A percentile compares a stretch with the other conserved stretches of the same genome.
Conservation (phyloP, 64 coral and sea anemone genomes). For the Montipora capricornis region DNA sequence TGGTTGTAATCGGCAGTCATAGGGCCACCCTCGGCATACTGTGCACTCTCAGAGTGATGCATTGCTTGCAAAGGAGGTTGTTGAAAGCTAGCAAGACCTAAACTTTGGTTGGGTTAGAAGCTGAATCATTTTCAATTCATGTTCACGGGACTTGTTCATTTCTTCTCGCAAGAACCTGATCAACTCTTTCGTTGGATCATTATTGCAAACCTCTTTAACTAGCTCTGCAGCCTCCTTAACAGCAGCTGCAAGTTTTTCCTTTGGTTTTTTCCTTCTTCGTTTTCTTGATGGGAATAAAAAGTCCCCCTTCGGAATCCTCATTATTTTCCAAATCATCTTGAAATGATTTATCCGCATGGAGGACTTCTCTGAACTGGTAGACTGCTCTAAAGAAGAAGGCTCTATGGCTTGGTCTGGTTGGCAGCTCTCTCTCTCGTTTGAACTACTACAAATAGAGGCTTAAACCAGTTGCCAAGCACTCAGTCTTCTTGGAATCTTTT, state of each 20-base stretch:
- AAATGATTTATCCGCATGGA: not conserved
- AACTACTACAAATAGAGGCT: slow-evolving; percentile 49
- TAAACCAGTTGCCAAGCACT: slow-evolving; percentile 47
- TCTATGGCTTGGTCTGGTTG: slow-evolving; percentile 54
- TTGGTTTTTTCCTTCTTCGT: not conserved
- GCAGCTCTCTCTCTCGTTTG: slow-evolving; percentile 35
- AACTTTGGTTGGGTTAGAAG: slow-evolving; percentile 24
- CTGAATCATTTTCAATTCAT: slow-evolving; percentile 30
- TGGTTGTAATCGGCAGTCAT: too few relatives aligned
- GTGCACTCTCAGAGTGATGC: not conserved
- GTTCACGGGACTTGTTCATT: slow-evolving; percentile 17
- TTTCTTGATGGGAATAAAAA: slow-evolving; percentile 24
- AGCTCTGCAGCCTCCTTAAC: not conserved
- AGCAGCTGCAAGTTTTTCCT: slow-evolving; percentile 14
- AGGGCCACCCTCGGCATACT: too few relatives aligned
- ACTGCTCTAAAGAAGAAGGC: slow-evolving; percentile 30
- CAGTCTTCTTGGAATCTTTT: slow-evolving; percentile 53
- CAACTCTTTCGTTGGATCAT: slow-evolving; percentile 18
- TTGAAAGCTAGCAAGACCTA: not conserved
- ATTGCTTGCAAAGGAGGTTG: too few relatives aligned
- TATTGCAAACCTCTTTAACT: not conserved
- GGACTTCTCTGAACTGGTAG: slow-evolving; percentile 27
- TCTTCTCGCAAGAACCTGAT: slow-evolving; percentile 6
- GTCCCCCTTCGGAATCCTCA: slow-evolving; percentile 14
- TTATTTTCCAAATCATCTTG: slow-evolving; percentile 26